Evolutionary conservation across 92 coral and sea anemone genomes (phyloP).

Genomic region (Epizoanthus illoricatus): DNA sequence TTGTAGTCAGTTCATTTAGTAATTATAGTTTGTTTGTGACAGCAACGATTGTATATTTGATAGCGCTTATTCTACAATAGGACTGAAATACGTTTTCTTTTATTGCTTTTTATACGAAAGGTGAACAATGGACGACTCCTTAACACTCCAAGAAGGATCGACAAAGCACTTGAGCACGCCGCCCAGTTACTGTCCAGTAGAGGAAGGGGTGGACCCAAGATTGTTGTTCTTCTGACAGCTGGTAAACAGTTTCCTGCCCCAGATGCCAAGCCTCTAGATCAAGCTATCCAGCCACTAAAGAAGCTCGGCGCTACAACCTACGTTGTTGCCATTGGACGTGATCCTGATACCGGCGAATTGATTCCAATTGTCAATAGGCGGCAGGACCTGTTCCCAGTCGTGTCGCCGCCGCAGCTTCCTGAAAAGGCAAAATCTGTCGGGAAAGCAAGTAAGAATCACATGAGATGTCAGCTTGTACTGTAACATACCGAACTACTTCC

Average conservation of each 20-base stretch:
- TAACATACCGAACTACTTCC: no score
- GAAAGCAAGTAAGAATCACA: constrained; percentile 23
- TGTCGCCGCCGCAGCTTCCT: constrained; percentile 30
- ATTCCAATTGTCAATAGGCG: constrained; percentile 48
- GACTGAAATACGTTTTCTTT: neutral
- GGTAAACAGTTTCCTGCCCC: constrained; percentile 49
- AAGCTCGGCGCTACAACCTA: constrained; percentile 50
- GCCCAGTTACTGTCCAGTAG: constrained; percentile 40
- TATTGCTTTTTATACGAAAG: neutral
- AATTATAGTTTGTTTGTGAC: neutral
- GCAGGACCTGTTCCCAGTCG: constrained; percentile 48
- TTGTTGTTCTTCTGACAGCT: constrained; percentile 64
- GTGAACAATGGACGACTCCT: constrained; percentile 32
- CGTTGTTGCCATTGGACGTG: constrained; percentile 59
- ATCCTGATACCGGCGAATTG: constrained; percentile 40
- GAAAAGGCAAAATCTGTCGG: constrained; percentile 11
- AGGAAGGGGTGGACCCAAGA: constrained; percentile 44
- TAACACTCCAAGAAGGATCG: constrained; percentile 55
- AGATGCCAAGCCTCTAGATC: constrained; percentile 52
- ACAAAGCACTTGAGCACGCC: constrained; percentile 66
- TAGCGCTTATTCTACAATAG: neutral
- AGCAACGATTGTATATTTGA: neutral
- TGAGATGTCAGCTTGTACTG: no score
- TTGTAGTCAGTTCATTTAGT: no score
- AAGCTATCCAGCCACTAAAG: constrained; percentile 47